Evolutionary conservation across 2,113 vertebrate genomes (phyloP), one percentile per base, ranked within the genome.

Genomic region (Lutjanus erythropterus): DNA sequence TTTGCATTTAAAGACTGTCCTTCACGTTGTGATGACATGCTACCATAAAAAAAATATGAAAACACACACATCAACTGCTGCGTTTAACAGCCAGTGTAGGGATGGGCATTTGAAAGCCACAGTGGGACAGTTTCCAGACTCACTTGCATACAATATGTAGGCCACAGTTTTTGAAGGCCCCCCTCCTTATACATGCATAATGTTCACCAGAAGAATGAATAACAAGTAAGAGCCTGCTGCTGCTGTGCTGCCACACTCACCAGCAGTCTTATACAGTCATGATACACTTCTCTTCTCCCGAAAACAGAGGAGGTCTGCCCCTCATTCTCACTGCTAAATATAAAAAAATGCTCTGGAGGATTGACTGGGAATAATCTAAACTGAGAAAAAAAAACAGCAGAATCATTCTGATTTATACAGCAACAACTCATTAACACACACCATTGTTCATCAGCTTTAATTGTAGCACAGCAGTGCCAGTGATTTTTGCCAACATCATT

Each of bases 121-220:
- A 64, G 33, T 31, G 64, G 72, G 61, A 46, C 47, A 11, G 41
- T 59, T 73, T 78, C 58, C 49, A 71, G 9, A n/a, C 69, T 53
- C 31, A 39, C 66, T 58, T 58, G 58, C 70, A 66, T 58, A 77
- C 58, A 81, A 66, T 68, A 78, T 87, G 58, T 87, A 62, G 78
- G 75, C 65, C 79, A 83, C 42, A 14, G 58, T 52, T 33, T 84
- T 23, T 6, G 15, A 18, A 31, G 23, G 4, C 31, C 44, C 39
- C 25, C 42, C 61, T 55, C 41, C 53, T 55, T 58, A 37, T 44
- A 60, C 25, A 66, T 80, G 35, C 58, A 72, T 68, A 62, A 64
- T 55, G 42, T 47, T 80, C 31, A 42, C 23, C 55, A 64, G 65
- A 62, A 64, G 16, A 35, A 53, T 68, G 29, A 75, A 49, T 69